A percentile compares a stretch with the other conserved stretches of the same genome.
Conservation (phyloP, 2,888 invertebrate genomes). For the Drosophila eohydei region DNA sequence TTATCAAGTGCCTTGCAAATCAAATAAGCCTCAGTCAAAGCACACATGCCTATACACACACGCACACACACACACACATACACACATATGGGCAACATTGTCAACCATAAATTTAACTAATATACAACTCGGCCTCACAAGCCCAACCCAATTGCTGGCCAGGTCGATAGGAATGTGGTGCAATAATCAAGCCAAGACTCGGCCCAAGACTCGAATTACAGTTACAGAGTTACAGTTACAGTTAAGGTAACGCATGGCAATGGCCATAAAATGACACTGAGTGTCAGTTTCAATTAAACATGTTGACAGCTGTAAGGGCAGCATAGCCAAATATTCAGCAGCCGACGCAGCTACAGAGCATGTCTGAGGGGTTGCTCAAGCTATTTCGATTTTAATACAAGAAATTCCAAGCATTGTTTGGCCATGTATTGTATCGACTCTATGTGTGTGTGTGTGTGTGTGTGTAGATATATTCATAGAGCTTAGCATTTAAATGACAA, state of each 20-base stretch:
- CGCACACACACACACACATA: conserved; percentile 4
- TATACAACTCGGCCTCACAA: conserved; percentile 47
- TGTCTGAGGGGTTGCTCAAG: conserved; percentile 44
- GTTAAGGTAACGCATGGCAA: conserved; percentile 75
- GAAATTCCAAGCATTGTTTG: conserved; percentile 73
- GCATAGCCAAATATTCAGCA: conserved; percentile 43
- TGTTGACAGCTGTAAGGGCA: conserved; percentile 79
- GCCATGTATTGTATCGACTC: conserved; percentile 32
- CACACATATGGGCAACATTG: conserved; percentile 27
- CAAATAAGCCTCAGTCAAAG: conserved; percentile 42
- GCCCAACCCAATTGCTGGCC: conserved; percentile 4
- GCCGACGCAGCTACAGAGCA: conserved; percentile 1
- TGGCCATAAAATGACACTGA: conserved; percentile 82
- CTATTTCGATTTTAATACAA: conserved; percentile 78
- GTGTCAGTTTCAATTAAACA: conserved; percentile 83
- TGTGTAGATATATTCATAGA: conserved; percentile 3
- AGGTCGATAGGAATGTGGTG: conserved; percentile 50
- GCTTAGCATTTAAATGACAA: conserved; percentile 56
- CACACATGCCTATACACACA: conserved; percentile 24
- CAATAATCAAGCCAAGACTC: conserved; percentile 67
- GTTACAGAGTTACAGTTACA: conserved; percentile 59
- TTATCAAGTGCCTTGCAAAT: conserved; percentile 14
- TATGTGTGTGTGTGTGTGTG: background rate
- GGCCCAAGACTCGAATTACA: conserved; percentile 60
- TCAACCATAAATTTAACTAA: conserved; percentile 73